Percentiles rank a stretch among this genome's conserved stretches.
Conservation (phyloP, 2,113 vertebrate genomes). For the Aleadryas rufinucha region DNA sequence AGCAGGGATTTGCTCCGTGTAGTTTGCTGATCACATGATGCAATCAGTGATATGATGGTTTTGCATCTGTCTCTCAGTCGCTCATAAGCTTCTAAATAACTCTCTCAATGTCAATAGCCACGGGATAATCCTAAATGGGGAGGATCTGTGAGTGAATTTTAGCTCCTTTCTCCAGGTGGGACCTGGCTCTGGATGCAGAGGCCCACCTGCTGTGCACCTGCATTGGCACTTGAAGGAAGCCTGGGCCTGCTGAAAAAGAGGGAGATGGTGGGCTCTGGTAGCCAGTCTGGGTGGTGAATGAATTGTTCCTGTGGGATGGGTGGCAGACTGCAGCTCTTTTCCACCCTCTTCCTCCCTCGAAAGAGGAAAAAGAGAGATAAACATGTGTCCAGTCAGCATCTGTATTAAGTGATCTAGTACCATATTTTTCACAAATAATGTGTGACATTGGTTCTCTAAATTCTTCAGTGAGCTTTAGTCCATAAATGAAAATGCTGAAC, state of each 20-base stretch:
- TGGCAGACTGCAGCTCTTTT: background rate
- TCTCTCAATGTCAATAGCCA: background rate
- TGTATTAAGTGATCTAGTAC: background rate
- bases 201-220: background rate
- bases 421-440: background rate
- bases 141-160: background rate
- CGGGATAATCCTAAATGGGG: background rate
- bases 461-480: background rate
- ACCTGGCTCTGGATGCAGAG: background rate
- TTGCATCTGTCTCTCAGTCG: background rate
- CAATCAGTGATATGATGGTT: background rate
- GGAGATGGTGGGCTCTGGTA: background rate
- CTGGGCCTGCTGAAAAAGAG: background rate
- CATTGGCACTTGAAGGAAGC: background rate
- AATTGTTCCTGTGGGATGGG: background rate
- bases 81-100: background rate
- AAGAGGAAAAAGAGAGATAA: background rate
- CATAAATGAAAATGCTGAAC: background rate
- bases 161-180: background rate
- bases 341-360: accelerated
- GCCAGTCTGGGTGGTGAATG: background rate
- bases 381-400: background rate
- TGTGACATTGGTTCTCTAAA: background rate
- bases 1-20: background rate
- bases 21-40: background rate